Evolutionary conservation across 2,113 vertebrate genomes (phyloP).

Genomic region (Stomatorhinus ivindoensis): DNA sequence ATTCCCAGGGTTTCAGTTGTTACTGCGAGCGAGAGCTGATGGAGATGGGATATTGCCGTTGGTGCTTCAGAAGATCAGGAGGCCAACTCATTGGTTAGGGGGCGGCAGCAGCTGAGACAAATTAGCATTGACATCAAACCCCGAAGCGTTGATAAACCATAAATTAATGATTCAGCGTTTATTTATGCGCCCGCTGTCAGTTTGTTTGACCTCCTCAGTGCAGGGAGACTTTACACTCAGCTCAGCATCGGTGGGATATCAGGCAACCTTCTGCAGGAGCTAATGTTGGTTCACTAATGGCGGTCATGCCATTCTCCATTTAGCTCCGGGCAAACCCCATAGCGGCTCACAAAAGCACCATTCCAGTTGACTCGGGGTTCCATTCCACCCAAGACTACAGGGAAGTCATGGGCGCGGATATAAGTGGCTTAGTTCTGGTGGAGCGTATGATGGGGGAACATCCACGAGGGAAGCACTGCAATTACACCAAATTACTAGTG

Average conservation of each 20-base stretch:
- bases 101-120: neutral
- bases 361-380: neutral
- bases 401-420: neutral
- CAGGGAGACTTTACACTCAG: neutral
- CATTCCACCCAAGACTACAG: neutral
- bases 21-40: neutral
- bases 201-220: neutral
- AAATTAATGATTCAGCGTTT: neutral
- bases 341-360: neutral
- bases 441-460: neutral
- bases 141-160: neutral
- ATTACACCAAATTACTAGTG: neutral
- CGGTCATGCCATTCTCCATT: neutral
- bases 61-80: neutral
- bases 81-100: neutral
- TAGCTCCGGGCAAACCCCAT: neutral
- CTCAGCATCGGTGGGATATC: neutral
- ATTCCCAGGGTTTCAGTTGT: neutral
- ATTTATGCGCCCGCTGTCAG: neutral
- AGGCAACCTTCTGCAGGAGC: neutral
- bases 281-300: neutral
- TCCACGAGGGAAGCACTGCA: neutral
- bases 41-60: neutral
- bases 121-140: neutral
- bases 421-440: neutral